Evolutionary conservation across 2,797 vertebrate genomes (phyloP), one percentile per base, ranked within the genome.

Genomic region (Epinephelus malabaricus): DNA sequence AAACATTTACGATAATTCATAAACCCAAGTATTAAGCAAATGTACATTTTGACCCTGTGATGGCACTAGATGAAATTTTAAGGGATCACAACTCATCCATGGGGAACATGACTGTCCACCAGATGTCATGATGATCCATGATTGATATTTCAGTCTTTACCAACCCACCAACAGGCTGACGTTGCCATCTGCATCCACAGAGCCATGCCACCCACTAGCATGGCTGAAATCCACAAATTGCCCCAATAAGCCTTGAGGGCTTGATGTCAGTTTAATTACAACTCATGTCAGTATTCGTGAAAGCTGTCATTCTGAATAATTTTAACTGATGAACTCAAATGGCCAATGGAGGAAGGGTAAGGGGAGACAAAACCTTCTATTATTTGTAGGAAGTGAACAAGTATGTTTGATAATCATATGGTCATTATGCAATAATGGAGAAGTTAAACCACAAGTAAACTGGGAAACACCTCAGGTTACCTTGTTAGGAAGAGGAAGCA

Each of bases 401-500:
- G 13, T 43, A 59, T 60, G 3, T 53, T 27, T 50, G 12, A 30
- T 38, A 34, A 19, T 47, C 0, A 46, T 6, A 47, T 38, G 38
- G 25, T 19, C 14, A 50, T 51, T 23, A 25, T 47, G 6, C 6
- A 53, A 30, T 4, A 27, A 51, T 45, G 5, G 7, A 63, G 43
- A 55, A 27, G 21, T 78, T 58, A 34, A 61, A 25, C 51, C 6
- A 47, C 59, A 72, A 50, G 38, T 75, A 50, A 78, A 81, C 53
- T 10, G 46, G 9, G 43, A 68, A 73, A 78, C 23, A 54, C n/a
- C 25, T 47, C 43, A 47, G 23, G 65, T 78, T 51, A 69, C 2
- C 38, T 13, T 21, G 10, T 21, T 19, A 67, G 45, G n/a, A 49
- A 70, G 21, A 30, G 70, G 82, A 89, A 84, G 46, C 1, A 30